Conservation (phyloP, 1,140 invertebrate species). For the Cyclina sinensis region DNA sequence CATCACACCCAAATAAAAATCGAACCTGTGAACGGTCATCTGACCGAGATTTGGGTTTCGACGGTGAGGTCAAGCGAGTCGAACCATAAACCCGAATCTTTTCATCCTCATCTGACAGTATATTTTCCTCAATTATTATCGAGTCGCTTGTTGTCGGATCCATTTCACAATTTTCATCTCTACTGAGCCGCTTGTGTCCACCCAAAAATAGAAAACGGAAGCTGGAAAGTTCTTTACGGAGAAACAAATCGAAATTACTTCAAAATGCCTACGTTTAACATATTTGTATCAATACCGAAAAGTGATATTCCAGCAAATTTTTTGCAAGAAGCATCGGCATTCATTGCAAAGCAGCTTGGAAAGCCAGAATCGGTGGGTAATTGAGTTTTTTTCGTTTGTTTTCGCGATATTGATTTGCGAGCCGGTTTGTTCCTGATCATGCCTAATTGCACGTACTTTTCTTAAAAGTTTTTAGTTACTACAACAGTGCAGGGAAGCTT, state of each 20-base stretch:
- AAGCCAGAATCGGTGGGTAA: conserved; percentile 55
- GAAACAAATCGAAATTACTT: too few species aligned
- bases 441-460: too few species aligned
- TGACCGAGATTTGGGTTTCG: conserved; percentile 69
- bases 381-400: neutral
- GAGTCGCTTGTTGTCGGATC: conserved; percentile 77
- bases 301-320: conserved; percentile 51
- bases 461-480: too few species aligned
- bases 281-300: conserved; percentile 46
- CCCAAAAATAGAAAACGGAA: neutral
- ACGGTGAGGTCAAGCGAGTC: conserved; percentile 52
- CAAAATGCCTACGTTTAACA: conserved; percentile 64
- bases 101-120: conserved; percentile 70
- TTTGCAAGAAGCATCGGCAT: conserved; percentile 42
- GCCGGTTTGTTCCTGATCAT: too few species aligned
- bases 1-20: too few species aligned
- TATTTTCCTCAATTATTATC: conserved; percentile 68
- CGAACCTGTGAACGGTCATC: conserved; percentile 68
- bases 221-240: neutral
- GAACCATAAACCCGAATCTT: conserved; percentile 70
- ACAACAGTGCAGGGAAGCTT: too few species aligned
- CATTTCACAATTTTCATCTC: conserved; percentile 48
- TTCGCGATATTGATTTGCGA: conserved; percentile 29
- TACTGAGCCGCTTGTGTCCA: conserved; percentile 31
- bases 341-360: conserved; percentile 57